Conservation (phyloP, 2,797 vertebrate genomes). For the Phalloptychus januarius region DNA sequence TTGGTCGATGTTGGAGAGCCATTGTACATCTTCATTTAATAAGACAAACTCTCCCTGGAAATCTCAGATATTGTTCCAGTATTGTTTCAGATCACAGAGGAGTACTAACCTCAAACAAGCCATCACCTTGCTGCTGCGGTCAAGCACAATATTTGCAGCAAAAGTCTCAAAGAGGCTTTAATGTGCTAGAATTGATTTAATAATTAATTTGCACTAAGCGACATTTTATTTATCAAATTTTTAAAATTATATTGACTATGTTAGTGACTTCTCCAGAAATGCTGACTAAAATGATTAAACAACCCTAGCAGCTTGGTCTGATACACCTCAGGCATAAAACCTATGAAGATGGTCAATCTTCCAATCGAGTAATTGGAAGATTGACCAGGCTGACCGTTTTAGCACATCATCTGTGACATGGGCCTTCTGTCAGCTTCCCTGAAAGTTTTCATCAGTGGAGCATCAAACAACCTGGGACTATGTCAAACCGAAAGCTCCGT, state of each 20-base stretch:
- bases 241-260: conserved; percentile 3
- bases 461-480: conserved; percentile 61
- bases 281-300: conserved; percentile 7
- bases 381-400: conserved; percentile 31
- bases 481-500: conserved; percentile 71
- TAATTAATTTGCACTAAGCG: conserved; percentile 6
- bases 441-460: conserved; percentile 64
- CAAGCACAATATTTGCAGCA: conserved; percentile 39
- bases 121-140: conserved; percentile 32
- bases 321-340: not conserved
- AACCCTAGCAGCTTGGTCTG: not conserved
- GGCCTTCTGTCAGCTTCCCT: conserved; percentile 30
- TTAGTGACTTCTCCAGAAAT: conserved; percentile 13
- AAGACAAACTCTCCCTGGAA: conserved; percentile 52
- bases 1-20: conserved; percentile 12
- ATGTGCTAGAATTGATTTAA: conserved; percentile 34
- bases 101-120: conserved; percentile 47
- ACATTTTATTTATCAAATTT: conserved; percentile 9
- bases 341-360: too few species aligned
- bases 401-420: conserved; percentile 35
- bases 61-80: conserved; percentile 54
- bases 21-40: conserved; percentile 42
- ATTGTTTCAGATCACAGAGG: conserved; percentile 45
- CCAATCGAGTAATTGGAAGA: too few species aligned
- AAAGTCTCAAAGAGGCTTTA: conserved; percentile 17